Evolutionary conservation across 1,140 invertebrate species (phyloP).

Genomic region (Grapholita molesta): DNA sequence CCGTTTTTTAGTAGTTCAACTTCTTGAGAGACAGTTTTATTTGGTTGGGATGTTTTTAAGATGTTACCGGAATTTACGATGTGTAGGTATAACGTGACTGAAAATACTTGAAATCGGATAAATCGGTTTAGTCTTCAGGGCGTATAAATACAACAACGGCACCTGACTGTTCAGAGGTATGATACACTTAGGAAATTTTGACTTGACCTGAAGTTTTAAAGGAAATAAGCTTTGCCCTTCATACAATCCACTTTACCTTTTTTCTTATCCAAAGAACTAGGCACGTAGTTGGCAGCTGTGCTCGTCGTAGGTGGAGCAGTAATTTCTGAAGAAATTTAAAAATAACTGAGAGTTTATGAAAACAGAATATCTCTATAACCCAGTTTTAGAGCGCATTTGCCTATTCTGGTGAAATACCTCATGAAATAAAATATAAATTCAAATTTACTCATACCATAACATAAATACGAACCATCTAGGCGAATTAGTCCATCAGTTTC

Average conservation of each 20-base stretch:
- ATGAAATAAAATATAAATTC: not conserved
- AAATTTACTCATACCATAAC: not conserved
- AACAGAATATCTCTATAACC: not conserved
- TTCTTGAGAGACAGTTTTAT: not conserved
- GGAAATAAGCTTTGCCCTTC: not conserved
- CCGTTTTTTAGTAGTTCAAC: not conserved
- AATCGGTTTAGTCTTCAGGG: no score
- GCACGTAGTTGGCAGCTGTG: slow-evolving; percentile 76
- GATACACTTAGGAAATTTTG: no score
- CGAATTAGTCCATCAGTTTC: slow-evolving; percentile 95
- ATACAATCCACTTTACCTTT: slow-evolving; percentile 53
- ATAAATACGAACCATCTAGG: slow-evolving; percentile 86
- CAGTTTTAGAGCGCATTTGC: not conserved
- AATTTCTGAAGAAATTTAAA: slow-evolving; percentile 79
- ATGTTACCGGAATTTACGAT: not conserved
- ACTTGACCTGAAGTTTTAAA: not conserved
- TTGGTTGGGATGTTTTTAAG: not conserved
- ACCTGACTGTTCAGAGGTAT: no score
- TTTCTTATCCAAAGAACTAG: slow-evolving; percentile 70
- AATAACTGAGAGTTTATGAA: not conserved
- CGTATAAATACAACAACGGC: no score
- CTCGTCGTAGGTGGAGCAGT: slow-evolving; percentile 84
- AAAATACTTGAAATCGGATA: no score
- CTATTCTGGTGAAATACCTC: not conserved
- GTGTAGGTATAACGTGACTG: no score